Evolutionary conservation across 2,888 invertebrate species (phyloP).

Genomic region (Clivina fossor): DNA sequence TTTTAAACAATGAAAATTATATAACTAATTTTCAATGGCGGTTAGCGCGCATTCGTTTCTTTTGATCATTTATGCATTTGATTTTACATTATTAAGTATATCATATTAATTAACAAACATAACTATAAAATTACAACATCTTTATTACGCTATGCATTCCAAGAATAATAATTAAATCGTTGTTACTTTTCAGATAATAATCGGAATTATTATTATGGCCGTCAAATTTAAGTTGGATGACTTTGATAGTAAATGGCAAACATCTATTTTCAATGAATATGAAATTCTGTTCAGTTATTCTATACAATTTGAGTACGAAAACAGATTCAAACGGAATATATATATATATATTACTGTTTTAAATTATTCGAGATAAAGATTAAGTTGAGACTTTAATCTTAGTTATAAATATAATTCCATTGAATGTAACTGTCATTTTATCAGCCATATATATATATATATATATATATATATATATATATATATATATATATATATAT

Average conservation of each 20-base stretch:
- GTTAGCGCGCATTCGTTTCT: no score
- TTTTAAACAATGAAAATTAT: no score
- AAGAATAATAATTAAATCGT: background rate
- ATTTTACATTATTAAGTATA: no score
- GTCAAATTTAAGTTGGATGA: background rate
- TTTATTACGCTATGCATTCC: no score
- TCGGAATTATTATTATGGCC: background rate
- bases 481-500: background rate
- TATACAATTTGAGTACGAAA: background rate
- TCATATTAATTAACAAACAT: no score
- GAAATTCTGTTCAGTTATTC: background rate
- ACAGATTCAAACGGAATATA: background rate
- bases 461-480: constrained; percentile 1
- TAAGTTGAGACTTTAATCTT: background rate
- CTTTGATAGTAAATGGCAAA: background rate
- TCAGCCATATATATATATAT: background rate
- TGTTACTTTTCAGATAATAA: background rate
- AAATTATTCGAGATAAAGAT: background rate
- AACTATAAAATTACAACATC: no score
- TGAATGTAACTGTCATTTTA: background rate
- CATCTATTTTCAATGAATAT: background rate
- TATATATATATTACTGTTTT: background rate
- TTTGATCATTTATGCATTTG: no score
- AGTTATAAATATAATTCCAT: background rate
- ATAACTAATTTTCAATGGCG: no score